phyloP scores from a whole-genome alignment of 1,140 invertebrate genomes.

The Hylyphantes graminicola region DNA sequence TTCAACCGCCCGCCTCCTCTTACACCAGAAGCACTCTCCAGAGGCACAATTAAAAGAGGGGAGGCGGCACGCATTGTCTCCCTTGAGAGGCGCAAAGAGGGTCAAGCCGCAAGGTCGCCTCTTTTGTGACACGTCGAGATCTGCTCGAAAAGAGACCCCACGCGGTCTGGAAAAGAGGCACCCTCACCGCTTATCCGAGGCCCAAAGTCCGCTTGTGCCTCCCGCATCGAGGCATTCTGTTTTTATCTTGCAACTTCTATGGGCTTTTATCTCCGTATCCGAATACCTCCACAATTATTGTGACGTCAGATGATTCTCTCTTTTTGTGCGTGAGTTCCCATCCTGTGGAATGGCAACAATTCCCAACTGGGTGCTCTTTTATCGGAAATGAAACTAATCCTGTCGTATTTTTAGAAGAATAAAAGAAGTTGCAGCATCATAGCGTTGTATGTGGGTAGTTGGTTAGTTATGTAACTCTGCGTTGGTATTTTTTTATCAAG shows the following conservation, averaged over 20 bases:
- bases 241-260: constrained; percentile 11
- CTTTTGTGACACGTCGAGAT: constrained; percentile 21
- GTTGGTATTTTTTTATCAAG: too few relatives aligned
- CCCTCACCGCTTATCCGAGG: constrained; percentile 23
- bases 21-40: too few relatives aligned
- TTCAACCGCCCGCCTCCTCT: too few relatives aligned
- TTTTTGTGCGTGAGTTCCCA: too few relatives aligned
- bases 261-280: constrained; percentile 12
- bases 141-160: constrained; percentile 50
- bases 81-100: neutral
- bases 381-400: too few relatives aligned
- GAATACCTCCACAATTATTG: constrained; percentile 53
- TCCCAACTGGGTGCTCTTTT: too few relatives aligned
- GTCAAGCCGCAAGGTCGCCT: constrained; percentile 26
- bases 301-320: constrained; percentile 1
- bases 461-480: too few relatives aligned
- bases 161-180: constrained; percentile 46
- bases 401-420: too few relatives aligned
- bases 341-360: too few relatives aligned
- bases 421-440: too few relatives aligned
- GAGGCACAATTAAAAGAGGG: too few relatives aligned
- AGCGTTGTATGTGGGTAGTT: too few relatives aligned
- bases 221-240: constrained; percentile 19
- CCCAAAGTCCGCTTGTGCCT: constrained; percentile 45
- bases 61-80: neutral